Evolutionary conservation across 2,797 vertebrate genomes (phyloP).

Genomic region (Leptodactylus fallax): DNA sequence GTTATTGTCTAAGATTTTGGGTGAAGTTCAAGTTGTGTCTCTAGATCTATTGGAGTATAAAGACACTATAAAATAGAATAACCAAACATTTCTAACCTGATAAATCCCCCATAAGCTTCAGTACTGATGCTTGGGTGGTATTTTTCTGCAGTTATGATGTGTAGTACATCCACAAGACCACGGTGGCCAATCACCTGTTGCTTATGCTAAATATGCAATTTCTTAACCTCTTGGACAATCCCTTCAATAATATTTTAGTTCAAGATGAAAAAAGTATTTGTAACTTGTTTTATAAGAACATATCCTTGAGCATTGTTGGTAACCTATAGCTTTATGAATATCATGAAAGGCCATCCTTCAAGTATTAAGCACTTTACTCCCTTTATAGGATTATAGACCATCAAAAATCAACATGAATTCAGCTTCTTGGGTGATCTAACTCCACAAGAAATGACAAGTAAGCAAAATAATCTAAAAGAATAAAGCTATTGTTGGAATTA

Average conservation of each 20-base stretch:
- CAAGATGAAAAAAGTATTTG: not conserved
- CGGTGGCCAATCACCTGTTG: too few species aligned
- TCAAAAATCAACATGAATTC: constrained; percentile 15
- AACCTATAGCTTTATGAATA: not conserved
- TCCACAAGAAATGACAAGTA: constrained; percentile 19
- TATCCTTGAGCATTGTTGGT: not conserved
- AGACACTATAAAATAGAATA: too few species aligned
- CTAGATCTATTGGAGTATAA: too few species aligned
- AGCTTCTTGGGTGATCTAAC: constrained; percentile 27
- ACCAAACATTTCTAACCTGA: too few species aligned
- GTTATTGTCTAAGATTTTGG: too few species aligned
- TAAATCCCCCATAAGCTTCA: too few species aligned
- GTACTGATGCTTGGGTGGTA: too few species aligned
- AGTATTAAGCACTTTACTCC: not conserved
- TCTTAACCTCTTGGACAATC: not conserved
- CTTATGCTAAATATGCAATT: too few species aligned
- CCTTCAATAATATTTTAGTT: not conserved
- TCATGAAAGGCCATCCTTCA: not conserved
- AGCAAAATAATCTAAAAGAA: not conserved
- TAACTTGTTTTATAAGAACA: not conserved
- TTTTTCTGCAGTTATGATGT: too few species aligned
- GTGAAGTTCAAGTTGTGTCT: too few species aligned
- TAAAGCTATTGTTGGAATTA: constrained; percentile 1
- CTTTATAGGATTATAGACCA: constrained; percentile 24
- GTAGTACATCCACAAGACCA: too few species aligned